Base-by-base conservation (phyloP, 2,113 vertebrate genomes). In the Brachypteracias leptosomus region DNA sequence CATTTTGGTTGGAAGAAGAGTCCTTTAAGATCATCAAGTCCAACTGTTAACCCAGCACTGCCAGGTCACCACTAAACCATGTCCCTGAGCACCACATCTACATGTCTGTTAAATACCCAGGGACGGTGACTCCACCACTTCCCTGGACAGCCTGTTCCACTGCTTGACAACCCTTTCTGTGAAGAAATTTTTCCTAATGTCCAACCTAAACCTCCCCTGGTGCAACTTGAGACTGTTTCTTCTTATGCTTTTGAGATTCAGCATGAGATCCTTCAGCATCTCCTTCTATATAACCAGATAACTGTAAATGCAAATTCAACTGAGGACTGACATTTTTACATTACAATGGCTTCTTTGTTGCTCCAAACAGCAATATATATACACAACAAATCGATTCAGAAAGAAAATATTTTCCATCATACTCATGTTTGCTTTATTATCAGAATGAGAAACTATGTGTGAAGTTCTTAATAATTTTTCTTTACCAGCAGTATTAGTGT, bases 321-420 rank as follows among this genome's bases (percentile, higher is more conserved):
- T 44, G 68, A 90, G 13, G 21, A 83, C 47, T 59, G 63, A 90
- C 38, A 68, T 73, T 91, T 91, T 94, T 67, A 88, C 65, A 68
- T 93, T 86, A 90, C 68, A 90, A n/a, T 67, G 65, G 38, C 36
- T 72, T 65, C 70, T 89, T 89, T 87, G 93, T 71, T 87, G 80
- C 67, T 93, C 40, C 79, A 78, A 86, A 80, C 38, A 96, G 79
- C 63, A 77, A 11, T 42, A 82, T 21, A 82, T 28, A 74, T 36
- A 83, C 21, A 79, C 28, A 87, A 68, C 10, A 76, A 78, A 90
- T 61, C 1, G 1, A 29, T 79, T 76, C 28, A 57, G 72, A 78
- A 52, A 29, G 76, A 71, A 94, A 88, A 90, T 57, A 20, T 31
- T 87, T 94, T 85, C 73, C 57, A 78, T 78, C 49, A 71, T 36